Base-by-base conservation (phyloP, 2,797 vertebrate species). In the Lagodon rhomboides region DNA sequence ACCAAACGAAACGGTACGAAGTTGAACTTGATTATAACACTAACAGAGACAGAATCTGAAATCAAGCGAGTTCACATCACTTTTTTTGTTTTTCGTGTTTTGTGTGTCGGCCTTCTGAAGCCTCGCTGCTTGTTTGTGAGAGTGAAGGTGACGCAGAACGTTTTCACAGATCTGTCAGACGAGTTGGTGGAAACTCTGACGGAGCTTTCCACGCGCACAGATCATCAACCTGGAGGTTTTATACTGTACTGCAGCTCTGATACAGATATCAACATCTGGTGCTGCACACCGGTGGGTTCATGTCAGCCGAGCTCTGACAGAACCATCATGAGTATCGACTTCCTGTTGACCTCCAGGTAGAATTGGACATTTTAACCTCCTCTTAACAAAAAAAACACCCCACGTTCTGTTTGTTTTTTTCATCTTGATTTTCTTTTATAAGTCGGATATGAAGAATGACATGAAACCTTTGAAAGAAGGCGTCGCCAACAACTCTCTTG, bases 1-100 rank as follows among this genome's bases (percentile, higher is more conserved):
- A 89, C 79, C 76, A 87, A 89, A 87, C 78, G 51, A 82, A 88
- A 71, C 38, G 68, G 79, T 90, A 89, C 68, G 53, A 65, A 65
- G 54, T 75, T 77, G 43, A 82, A 75, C 70, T 72, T 30, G 67
- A 69, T 67, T 13, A 16, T 22, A 49, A 82, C 79, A 56, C 73
- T 67, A 79, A 63, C 49, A 12, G 67, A 53, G 38, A 22, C 12
- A 12, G 10, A n/a, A 59, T 72, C 64, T 81, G 4, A 56, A 50
- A n/a, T 63, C 50, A 23, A 23, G 12, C n/a, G 56, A 66, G 43
- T 18, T 82, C 49, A 55, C 12, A 30, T 47, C 7, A 15, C 34
- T 38, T 38, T 38, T 20, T 12, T 11, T 17, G 50, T 68, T 59
- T 5, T 2, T 30, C 13, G 1, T 44, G 59, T 55, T 55, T 69